Evolutionary conservation across 1,140 invertebrate genomes (phyloP), one percentile per base, ranked within the genome.

Genomic region (Antheraea pernyi): DNA sequence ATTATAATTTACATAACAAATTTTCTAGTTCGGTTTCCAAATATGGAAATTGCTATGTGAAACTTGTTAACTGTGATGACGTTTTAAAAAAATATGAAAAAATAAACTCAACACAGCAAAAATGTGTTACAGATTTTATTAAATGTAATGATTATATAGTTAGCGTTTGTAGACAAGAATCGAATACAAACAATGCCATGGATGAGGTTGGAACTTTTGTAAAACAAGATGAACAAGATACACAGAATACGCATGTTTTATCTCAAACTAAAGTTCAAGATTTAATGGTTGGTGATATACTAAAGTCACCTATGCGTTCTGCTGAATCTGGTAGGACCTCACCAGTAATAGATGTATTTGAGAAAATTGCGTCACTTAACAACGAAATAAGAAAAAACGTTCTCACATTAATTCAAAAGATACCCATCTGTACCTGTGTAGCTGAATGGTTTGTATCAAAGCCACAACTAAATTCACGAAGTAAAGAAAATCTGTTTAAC

Each of bases 381-480:
- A 67, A 67, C 36, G 37, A 4, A 8, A 66, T 19, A 59, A 37
- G 6, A 9, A 53, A 18, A 46, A 65, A 19, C 9, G 39, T 46
- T 19, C 18, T 9, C 11, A 42, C 46, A 16, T 53, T 53, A 53
- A 16, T 53, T 53, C 39, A 53, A 16, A 48, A 18, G 39, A 48
- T 10, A 22, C 5, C 19, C 8, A 53, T 5, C 3, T 13, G 22
- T 65, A 30, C 66, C 19, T 68, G 61, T 10, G 30, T 69, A 19
- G 69, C 79, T 42, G 80, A 84, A 59, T 83, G 81, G 81, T 74
- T 58, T 59, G 39, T 73, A 22, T 78, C 82, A 60, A 86, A 86
- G 73, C 62, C 65, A 19, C 46, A 75, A 22, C 63, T 76, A 8
- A 58, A 46, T 63, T 53, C 59, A 39, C 37, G 19, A 61, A 30